These are phyloP conservation scores for Limanda limanda DNA, from an alignment of 2,113 vertebrate genomes.

Conservation along the genomic window DNA sequence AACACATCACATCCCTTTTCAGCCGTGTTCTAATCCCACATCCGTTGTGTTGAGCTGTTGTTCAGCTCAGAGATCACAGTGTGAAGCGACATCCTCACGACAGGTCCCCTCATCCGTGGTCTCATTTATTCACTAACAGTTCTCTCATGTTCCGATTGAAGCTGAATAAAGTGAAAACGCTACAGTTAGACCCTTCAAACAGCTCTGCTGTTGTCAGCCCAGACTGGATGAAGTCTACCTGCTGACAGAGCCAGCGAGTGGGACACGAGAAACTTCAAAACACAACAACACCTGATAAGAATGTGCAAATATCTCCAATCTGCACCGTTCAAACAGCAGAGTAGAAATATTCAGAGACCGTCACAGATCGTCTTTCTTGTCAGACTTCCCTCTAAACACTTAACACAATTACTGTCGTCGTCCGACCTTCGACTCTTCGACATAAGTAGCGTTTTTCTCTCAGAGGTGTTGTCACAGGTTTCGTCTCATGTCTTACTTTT, in stretches of 20 bases:
- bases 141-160: conserved; percentile 20
- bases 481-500: conserved; percentile 88
- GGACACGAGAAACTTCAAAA: conserved; percentile 44
- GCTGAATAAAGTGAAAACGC: not conserved
- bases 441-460: conserved; percentile 9
- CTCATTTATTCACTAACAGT: conserved; percentile 57
- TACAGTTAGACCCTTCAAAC: conserved; percentile 43
- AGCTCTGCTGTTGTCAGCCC: conserved; percentile 38
- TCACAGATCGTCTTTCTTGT: conserved; percentile 20
- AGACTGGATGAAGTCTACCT: conserved; percentile 51
- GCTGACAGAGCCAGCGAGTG: conserved; percentile 35
- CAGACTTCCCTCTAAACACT: conserved; percentile 23
- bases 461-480: conserved; percentile 8
- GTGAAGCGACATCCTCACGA: not conserved
- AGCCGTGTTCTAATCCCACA: not conserved
- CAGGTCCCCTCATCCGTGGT: conserved; percentile 30
- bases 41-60: not conserved
- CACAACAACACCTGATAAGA: conserved; percentile 39
- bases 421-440: conserved; percentile 24
- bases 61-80: not conserved
- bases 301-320: conserved; percentile 56
- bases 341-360: conserved; percentile 52
- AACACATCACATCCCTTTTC: no score
- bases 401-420: conserved; percentile 29
- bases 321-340: conserved; percentile 55